Evolutionary conservation across 2,797 vertebrate genomes (phyloP).

Genomic region (Artibeus jamaicensis): DNA sequence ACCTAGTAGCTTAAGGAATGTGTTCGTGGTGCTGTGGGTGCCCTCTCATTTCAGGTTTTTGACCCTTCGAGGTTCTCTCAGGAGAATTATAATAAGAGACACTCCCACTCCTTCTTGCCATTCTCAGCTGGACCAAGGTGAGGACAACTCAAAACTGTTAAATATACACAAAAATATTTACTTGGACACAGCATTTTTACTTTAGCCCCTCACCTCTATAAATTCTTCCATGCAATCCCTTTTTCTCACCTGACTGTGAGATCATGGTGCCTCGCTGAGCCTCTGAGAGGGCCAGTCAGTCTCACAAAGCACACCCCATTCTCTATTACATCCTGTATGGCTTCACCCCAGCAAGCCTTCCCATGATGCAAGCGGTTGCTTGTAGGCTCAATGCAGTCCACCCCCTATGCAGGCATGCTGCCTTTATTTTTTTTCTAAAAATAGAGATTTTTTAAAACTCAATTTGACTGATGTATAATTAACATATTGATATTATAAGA

Average conservation of each 20-base stretch:
- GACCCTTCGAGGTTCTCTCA: conserved; percentile 91
- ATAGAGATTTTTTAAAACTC: neutral
- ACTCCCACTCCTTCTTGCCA: conserved; percentile 89
- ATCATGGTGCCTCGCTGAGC: neutral
- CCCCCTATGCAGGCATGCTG: neutral
- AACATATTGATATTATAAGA: neutral
- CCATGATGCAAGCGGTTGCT: neutral
- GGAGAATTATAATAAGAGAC: conserved; percentile 86
- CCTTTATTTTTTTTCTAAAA: neutral
- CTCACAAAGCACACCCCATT: neutral
- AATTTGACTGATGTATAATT: neutral
- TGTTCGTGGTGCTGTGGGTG: neutral
- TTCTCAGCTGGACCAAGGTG: conserved; percentile 92
- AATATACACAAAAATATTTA: conserved; percentile 20
- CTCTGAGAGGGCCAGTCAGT: neutral
- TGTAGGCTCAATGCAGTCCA: neutral
- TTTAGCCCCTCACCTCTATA: neutral
- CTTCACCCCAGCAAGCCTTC: neutral
- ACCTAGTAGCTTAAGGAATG: neutral
- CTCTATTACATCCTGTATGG: neutral
- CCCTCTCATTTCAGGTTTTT: conserved; percentile 83
- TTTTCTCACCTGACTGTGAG: neutral
- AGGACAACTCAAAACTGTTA: conserved; percentile 1
- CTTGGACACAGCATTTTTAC: neutral
- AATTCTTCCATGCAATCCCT: neutral